These are phyloP conservation scores for Sebastes melanostomus DNA, from an alignment of 2,797 vertebrate genomes.

Conservation along the genomic window DNA sequence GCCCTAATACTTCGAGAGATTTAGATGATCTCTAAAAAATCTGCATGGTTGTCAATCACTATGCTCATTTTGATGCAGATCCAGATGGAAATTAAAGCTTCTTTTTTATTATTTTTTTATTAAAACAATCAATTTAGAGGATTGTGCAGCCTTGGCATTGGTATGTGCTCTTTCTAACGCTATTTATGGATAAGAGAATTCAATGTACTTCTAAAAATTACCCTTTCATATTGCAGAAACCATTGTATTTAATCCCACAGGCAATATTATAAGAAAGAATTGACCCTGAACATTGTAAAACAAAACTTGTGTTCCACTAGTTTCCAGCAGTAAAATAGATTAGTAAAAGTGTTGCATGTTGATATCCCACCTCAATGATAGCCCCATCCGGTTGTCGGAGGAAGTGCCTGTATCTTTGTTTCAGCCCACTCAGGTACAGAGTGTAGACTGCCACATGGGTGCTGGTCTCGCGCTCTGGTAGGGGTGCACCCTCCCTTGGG, in stretches of 20 bases:
- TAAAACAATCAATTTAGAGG: neutral
- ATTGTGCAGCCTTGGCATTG: neutral
- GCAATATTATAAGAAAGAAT: neutral
- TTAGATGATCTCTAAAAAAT: neutral
- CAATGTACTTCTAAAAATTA: neutral
- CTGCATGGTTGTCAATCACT: neutral
- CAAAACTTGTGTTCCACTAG: neutral
- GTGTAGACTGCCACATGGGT: slow-evolving; percentile 86
- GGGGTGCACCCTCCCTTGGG: slow-evolving; percentile 24
- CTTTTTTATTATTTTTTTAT: neutral
- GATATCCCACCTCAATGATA: slow-evolving; percentile 87
- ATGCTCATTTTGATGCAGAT: neutral
- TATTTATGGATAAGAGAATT: neutral
- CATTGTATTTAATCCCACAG: neutral
- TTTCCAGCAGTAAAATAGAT: neutral
- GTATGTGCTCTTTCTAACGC: neutral
- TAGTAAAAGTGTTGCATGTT: neutral
- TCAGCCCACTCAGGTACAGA: slow-evolving; percentile 84
- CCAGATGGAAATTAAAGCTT: neutral
- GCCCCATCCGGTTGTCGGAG: slow-evolving; percentile 88
- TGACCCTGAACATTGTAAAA: neutral
- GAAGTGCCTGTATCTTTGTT: slow-evolving; percentile 88
- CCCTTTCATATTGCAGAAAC: neutral
- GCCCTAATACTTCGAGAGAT: neutral
- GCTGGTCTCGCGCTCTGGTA: slow-evolving; percentile 70